Base-by-base conservation (phyloP, 1,140 invertebrate genomes). In the Drosophila sechellia region DNA sequence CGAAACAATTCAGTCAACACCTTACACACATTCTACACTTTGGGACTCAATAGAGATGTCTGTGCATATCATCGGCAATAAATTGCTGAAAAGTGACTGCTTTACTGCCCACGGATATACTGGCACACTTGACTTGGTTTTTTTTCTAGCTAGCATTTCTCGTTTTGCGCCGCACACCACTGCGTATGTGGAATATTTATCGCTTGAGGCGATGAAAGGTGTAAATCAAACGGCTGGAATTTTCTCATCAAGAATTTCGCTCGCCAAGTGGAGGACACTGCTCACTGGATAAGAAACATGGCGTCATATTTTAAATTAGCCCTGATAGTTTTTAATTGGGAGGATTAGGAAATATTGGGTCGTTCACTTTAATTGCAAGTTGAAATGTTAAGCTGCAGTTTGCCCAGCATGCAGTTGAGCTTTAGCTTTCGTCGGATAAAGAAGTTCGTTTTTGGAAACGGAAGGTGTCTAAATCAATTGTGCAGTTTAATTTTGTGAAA, bases 41-140 rank as follows among this genome's bases (percentile, higher is more conserved):
- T 37, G 40, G 12, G 2, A n/a, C 63, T 61, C 71, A 69, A 77
- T 60, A 6, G 34, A 52, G 39, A 71, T 70, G 70, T 79, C 71
- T 63, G 45, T 79, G 61, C 63, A 61, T 70, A 80, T 66, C 50
- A 71, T 71, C 55, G 53, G 22, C 78, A 58, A 77, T 81, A 81
- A 77, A 81, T 72, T 57, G 49, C 34, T 48, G 39, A 20, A 58
- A 40, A 61, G 13, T 27, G 60, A 72, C 40, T 76, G 55, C 35
- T 72, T 77, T 66, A 72, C 42, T 50, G 78, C 50, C 52, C 15
- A 53, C 55, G 65, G 31, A 66, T 77, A 59, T 37, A 73, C 59
- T 58, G 5, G 12, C 46, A n/a, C 12, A n/a, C n/a, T 25, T 17
- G 2, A 43, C 25, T 31, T 42, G 37, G 12, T 13, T 39, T 39